Conservation (phyloP, 2,797 vertebrate genomes). For the Spinibarbus caldwelli region DNA sequence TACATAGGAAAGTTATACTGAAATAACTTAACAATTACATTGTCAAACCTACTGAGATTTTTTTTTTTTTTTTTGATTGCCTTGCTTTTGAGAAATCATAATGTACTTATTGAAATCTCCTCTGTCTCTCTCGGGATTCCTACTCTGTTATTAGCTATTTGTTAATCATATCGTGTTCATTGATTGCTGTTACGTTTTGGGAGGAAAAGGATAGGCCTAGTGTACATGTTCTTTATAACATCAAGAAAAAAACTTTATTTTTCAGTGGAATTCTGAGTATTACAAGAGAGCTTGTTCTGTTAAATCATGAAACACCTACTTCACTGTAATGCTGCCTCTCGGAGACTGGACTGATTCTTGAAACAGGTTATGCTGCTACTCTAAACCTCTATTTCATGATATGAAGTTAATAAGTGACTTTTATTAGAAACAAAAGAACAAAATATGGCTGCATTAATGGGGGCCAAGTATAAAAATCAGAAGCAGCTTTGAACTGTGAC, state of each 20-base stretch:
- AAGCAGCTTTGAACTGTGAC: neutral
- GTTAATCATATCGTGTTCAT: neutral
- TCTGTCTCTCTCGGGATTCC: neutral
- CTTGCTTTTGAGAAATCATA: no score
- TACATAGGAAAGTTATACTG: neutral
- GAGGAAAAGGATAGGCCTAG: neutral
- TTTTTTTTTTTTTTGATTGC: no score
- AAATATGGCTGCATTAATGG: constrained; percentile 12
- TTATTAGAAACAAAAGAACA: constrained; percentile 42
- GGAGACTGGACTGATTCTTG: neutral
- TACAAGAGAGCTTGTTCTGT: constrained; percentile 22
- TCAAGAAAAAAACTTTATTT: neutral
- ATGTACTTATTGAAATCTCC: neutral
- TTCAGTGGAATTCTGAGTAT: constrained; percentile 12
- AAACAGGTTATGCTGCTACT: constrained; percentile 24
- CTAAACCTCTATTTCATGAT: neutral
- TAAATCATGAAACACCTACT: no score
- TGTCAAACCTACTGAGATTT: neutral
- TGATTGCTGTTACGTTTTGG: neutral
- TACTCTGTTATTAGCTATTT: neutral
- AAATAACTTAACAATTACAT: neutral
- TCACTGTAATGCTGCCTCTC: constrained; percentile 13
- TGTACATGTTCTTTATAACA: neutral
- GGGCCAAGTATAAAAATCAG: no score
- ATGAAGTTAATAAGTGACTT: constrained; percentile 57